These are phyloP conservation scores for Tipula helvola DNA, from an alignment of 2,888 invertebrate genomes.

Conservation along the genomic window DNA sequence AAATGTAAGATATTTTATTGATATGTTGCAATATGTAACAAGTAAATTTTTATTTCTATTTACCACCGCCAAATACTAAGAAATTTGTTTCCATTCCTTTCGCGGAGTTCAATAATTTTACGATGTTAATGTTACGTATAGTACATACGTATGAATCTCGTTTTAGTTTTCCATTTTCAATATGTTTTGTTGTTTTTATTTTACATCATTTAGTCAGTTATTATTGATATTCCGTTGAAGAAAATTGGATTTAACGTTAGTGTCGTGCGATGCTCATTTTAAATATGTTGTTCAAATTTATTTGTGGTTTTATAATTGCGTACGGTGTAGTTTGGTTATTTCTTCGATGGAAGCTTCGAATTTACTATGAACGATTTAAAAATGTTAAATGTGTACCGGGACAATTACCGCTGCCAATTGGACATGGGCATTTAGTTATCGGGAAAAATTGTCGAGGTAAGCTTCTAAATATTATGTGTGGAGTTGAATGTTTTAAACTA, in stretches of 20 bases:
- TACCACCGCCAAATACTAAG: no score
- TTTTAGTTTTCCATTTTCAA: no score
- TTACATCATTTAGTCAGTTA: not conserved
- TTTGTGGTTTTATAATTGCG: not conserved
- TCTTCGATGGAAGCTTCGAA: not conserved
- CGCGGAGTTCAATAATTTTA: no score
- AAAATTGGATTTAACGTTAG: not conserved
- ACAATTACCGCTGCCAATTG: not conserved
- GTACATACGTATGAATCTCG: no score
- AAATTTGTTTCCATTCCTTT: no score
- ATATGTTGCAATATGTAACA: no score
- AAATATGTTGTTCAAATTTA: not conserved
- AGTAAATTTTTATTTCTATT: no score
- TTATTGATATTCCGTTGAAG: not conserved
- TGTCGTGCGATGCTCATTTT: not conserved
- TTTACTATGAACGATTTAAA: not conserved
- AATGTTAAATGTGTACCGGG: slow-evolving; percentile 5
- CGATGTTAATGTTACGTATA: no score
- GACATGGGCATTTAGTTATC: not conserved
- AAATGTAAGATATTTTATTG: no score
- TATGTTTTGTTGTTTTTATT: not conserved
- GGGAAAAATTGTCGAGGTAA: not conserved
- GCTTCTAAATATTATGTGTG: no score
- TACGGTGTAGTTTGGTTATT: not conserved
- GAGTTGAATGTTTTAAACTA: no score